Conservation (phyloP, 1,140 invertebrate species). For the Brachionus koreanus region DNA sequence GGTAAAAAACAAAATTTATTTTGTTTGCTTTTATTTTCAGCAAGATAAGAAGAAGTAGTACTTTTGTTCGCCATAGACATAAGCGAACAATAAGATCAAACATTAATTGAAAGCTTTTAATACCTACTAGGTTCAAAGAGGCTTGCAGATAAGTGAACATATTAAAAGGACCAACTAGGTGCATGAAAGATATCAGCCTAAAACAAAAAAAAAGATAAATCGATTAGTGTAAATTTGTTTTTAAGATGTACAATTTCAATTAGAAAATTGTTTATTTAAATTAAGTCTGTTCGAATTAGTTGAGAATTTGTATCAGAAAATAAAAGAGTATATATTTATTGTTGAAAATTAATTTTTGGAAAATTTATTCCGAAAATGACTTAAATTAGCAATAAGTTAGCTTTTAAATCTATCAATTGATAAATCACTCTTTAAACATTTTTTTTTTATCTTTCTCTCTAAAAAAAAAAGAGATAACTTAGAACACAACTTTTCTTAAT, state of each 20-base stretch:
- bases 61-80: not conserved
- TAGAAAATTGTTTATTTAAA: not conserved
- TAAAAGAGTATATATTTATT: not conserved
- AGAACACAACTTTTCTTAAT: not conserved
- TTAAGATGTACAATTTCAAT: slow-evolving; percentile 41
- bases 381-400: not conserved
- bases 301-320: not conserved
- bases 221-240: slow-evolving; percentile 25
- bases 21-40: not conserved
- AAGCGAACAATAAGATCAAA: not conserved
- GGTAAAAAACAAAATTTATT: not conserved
- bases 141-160: slow-evolving; percentile 15
- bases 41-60: slow-evolving; percentile 12
- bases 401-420: slow-evolving; percentile 16
- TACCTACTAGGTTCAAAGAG: slow-evolving; percentile 11
- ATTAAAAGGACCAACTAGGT: slow-evolving; percentile 33
- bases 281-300: not conserved
- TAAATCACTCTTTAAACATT: slow-evolving; percentile 30
- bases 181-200: not conserved
- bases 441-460: not conserved
- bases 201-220: slow-evolving; percentile 8
- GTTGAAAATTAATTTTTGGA: not conserved
- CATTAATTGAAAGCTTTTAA: slow-evolving; percentile 32
- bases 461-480: not conserved
- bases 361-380: not conserved